Base-by-base conservation (phyloP, 2,888 invertebrate genomes). In the Dolichomitus sp. region DNA sequence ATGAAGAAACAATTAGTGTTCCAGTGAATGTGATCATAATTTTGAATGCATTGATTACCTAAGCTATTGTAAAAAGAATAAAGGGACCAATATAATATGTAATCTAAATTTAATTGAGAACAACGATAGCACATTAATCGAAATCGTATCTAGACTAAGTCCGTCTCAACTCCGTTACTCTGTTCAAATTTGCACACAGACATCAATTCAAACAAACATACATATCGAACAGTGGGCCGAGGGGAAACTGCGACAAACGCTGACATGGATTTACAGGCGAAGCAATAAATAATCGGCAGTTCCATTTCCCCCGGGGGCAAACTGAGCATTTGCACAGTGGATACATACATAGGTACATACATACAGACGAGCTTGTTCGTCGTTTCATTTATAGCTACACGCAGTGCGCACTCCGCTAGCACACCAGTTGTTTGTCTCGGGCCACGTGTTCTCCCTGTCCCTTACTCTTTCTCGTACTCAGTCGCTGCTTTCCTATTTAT, bases 251-350 rank as follows among this genome's bases (percentile, higher is more conserved):
- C 75, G 63, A 69, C 83, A 80, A 54, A 69, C 76, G 76, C 69
- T 80, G 83, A 73, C 76, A 73, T 54, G 83, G 61, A 80, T 77
- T 76, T 80, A 68, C 73, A 76, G 63, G 61, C 76, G 69, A 59
- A 45, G 80, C 76, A 83, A 83, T 80, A 80, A 83, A 83, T 80
- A 80, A 83, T 83, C 83, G 80, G 65, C 73, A 73, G 72, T 73
- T 80, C 75, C 79, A 83, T 83, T 83, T 79, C 70, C 79, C 77
- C 50, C 45, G 17, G 66, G 79, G 70, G 27, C 66, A 66, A 82
- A 74, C 57, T 82, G 42, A 42, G 66, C 74, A 78, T 82, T 79
- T 79, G 65, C 69, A 52, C 65, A 75, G 11, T 50, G 65, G 17
- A 40, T 37, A 37, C 70, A 80, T 27, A 68, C 52, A 50, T 33